Conservation (phyloP, 53 echinoderm and acorn worm genomes). For the Antedon mediterranea region DNA sequence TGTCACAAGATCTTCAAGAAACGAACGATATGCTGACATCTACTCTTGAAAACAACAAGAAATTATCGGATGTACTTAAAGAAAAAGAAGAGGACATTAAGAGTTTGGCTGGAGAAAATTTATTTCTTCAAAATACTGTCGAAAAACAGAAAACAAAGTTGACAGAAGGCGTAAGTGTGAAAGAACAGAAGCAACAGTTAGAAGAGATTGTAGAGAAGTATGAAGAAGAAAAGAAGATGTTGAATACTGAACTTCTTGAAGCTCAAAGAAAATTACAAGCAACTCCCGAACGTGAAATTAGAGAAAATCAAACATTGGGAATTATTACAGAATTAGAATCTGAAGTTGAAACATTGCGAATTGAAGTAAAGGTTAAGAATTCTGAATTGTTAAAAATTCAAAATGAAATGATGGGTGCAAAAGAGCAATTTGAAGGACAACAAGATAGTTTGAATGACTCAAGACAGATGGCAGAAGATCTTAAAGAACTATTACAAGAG, state of each 20-base stretch:
- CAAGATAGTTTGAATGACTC: not conserved
- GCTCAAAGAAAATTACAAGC: conserved; percentile 17
- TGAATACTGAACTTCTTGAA: conserved; percentile 7
- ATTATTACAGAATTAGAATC: conserved; percentile 52
- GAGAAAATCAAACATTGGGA: conserved; percentile 47
- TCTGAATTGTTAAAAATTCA: conserved; percentile 7
- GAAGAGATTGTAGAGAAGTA: conserved; percentile 26
- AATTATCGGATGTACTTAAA: conserved; percentile 51
- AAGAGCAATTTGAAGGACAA: conserved; percentile 11
- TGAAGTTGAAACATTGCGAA: conserved; percentile 39
- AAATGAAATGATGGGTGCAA: conserved; percentile 14
- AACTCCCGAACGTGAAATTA: conserved; percentile 15
- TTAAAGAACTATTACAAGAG: conserved; percentile 19
- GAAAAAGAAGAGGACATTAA: conserved; percentile 76
- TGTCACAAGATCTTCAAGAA: conserved; percentile 40
- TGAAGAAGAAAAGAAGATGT: conserved; percentile 21
- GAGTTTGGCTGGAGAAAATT: conserved; percentile 64
- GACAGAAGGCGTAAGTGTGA: conserved; percentile 13
- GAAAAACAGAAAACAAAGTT: conserved; percentile 54
- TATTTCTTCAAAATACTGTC: conserved; percentile 56
- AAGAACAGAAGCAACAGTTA: conserved; percentile 16
- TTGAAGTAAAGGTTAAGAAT: conserved; percentile 19
- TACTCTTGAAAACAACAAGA: conserved; percentile 42
- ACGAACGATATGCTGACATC: conserved; percentile 68
- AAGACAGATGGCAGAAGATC: conserved; percentile 5